Evolutionary conservation across 2,113 vertebrate species (phyloP).

Genomic region (Cygnus atratus): DNA sequence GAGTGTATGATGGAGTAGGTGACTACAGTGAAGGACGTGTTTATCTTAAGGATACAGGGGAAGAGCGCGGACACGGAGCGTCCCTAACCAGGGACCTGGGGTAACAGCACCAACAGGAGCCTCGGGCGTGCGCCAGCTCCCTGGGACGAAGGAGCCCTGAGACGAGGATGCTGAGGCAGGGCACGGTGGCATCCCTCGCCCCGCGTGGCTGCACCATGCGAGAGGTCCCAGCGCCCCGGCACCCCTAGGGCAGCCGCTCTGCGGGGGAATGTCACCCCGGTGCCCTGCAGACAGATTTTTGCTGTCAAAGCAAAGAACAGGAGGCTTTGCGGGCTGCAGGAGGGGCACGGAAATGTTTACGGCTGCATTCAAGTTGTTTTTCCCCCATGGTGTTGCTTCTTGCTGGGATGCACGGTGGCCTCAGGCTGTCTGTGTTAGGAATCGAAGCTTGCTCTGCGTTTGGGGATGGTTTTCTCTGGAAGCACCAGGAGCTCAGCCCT

Average conservation of each 20-base stretch:
- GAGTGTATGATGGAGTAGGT: conserved; percentile 59
- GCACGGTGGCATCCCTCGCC: neutral
- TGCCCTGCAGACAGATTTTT: neutral
- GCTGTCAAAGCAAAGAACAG: neutral
- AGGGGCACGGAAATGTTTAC: neutral
- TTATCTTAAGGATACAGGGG: conserved; percentile 44
- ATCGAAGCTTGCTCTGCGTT: neutral
- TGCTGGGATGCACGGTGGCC: neutral
- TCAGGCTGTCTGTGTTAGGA: neutral
- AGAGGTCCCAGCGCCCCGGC: neutral
- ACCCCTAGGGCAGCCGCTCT: accelerated
- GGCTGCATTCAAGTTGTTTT: neutral
- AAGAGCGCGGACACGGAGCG: neutral
- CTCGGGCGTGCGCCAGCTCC: accelerated
- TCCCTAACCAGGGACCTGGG: neutral
- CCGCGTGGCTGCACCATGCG: accelerated
- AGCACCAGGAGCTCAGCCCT: neutral
- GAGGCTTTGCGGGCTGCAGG: accelerated
- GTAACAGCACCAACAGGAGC: accelerated
- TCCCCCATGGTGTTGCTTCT: neutral
- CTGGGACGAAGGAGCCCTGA: neutral
- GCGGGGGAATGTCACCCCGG: accelerated
- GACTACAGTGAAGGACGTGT: conserved; percentile 43
- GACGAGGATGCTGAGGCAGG: neutral
- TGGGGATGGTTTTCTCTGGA: neutral